Evolutionary conservation across 1,140 invertebrate genomes (phyloP), one percentile per base, ranked within the genome.

Genomic region (Nylanderia fulva): DNA sequence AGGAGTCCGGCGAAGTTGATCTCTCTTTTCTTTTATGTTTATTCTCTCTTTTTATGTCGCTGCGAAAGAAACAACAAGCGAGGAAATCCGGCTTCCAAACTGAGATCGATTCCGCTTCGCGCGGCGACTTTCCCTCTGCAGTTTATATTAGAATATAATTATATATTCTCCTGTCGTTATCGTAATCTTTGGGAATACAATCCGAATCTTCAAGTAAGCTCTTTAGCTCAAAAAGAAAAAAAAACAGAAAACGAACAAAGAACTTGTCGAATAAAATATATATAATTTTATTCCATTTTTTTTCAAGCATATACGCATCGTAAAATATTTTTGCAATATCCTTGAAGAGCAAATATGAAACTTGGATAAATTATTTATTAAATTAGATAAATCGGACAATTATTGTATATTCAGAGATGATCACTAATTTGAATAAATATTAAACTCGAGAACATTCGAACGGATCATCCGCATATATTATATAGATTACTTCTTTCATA

Each of bases 101-200:
- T 58, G 77, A 82, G 66, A 72, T 72, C 77, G 71, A 56, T 42
- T 71, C 27, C 36, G 21, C 63, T 54, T 80, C 24, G 61, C 24
- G 61, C 76, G 13, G 33, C 33, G 77, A 68, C 18, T 69, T 71
- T 56, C 52, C 27, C 64, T 71, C n/a, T 24, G 61, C 61, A 33
- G 18, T 52, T 77, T 77, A 48, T 27, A 29, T 42, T n/a, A 63
- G 39, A 42, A 60, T 13, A 61, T 27, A 60, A 24, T 60, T 60
- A 60, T 52, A 39, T 60, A 18, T 63, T 63, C n/a, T n/a, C 58
- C 21, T n/a, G 18, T 64, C 27, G 74, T 77, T 64, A 77, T 21
- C 6, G 33, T 68, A 79, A 5, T 66, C 42, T 79, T 52, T 79
- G 21, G 45, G 13, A 36, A 66, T 68, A 79, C 9, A 66, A 15